Base-by-base conservation (phyloP, 2,888 invertebrate genomes). In the Clivina fossor region DNA sequence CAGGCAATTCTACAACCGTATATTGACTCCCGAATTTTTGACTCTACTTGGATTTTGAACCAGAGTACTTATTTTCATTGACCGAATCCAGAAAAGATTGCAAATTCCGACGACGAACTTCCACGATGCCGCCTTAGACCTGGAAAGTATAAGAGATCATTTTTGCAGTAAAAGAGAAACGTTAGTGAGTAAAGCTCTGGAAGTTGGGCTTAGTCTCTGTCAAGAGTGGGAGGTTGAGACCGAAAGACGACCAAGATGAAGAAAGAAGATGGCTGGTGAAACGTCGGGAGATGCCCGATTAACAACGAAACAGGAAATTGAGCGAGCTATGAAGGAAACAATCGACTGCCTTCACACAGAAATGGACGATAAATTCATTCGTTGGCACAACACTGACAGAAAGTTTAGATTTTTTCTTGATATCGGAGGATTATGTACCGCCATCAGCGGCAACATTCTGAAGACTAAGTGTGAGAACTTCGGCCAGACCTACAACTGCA, bases 331-430 rank as follows among this genome's bases (percentile, higher is more conserved):
- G 48, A 48, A 48, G 15, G 24, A 4, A 2, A 35, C 37, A 13
- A 15, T 20, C 15, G 48, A 48, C 16, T 22, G 24, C 4, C 48
- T 48, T 15, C 35, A 35, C 20, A 35, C 2, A 4, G 48, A 48
- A 35, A 22, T 35, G 15, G 11, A 22, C 20, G 24, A 16, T 2
- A 11, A 18, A 35, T 35, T 8, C 37, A 22, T 16, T 22, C 48
- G 48, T 48, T 15, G 22, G 22, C 33, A 35, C 7, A 15, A 35
- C 7, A 33, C 15, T 5, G 35, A 47, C 22, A n/a, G 3, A 15
- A 48, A 48, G 16, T 48, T 48, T 35, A 35, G 35, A 7, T 48
- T 48, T 9, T 16, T 22, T 19, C 37, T 48, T 24, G 48, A 48
- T 20, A 8, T 48, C 9, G 16, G 24, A 15, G 33, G 20, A 3